Evolutionary conservation across 53 echinoderm and acorn worm species (phyloP).

Genomic region (Stichopus horrens): DNA sequence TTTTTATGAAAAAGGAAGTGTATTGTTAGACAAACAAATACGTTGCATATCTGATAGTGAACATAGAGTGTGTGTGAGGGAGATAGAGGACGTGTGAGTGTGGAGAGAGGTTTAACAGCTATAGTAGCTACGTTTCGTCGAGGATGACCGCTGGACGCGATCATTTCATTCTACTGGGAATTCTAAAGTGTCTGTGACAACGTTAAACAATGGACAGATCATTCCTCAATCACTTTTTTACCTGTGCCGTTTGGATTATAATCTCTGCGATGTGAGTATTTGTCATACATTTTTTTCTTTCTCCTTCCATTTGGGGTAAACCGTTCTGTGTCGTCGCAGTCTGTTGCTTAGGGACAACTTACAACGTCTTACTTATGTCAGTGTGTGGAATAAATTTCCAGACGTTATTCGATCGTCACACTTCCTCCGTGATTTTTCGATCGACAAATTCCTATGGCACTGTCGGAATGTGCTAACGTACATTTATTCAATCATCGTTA

Average conservation of each 20-base stretch:
- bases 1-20: background rate
- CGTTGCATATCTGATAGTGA: conserved; percentile 8
- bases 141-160: conserved; percentile 17
- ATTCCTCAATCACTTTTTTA: background rate
- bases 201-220: background rate
- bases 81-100: too few species aligned
- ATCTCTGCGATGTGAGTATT: background rate
- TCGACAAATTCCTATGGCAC: too few species aligned
- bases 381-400: too few species aligned
- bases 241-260: background rate
- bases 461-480: too few species aligned
- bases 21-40: conserved; percentile 44
- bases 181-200: background rate
- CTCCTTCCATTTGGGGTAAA: too few species aligned
- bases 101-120: background rate
- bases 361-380: too few species aligned
- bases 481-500: too few species aligned
- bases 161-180: background rate
- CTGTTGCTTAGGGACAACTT: too few species aligned
- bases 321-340: too few species aligned
- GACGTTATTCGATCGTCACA: too few species aligned
- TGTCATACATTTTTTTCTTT: too few species aligned
- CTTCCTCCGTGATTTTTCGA: too few species aligned
- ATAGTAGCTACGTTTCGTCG: conserved; percentile 10
- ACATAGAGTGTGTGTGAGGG: background rate